Percentiles rank a stretch among this genome's conserved stretches.
Evolutionary conservation across 2,797 vertebrate species (phyloP).

Genomic region (Parauchenoglanis punctatus): DNA sequence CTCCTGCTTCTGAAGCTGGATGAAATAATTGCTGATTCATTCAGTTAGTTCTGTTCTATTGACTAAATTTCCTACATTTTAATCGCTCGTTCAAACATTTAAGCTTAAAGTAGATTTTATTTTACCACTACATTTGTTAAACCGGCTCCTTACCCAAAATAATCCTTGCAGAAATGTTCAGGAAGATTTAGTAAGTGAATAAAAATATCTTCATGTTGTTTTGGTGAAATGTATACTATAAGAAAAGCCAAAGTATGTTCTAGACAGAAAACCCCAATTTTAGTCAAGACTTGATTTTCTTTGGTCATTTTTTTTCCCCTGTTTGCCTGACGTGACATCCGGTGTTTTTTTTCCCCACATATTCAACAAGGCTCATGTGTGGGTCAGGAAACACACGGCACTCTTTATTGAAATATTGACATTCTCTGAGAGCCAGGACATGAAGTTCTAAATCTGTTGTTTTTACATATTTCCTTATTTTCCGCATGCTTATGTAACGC

Average conservation of each 20-base stretch:
- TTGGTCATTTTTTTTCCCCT: neutral
- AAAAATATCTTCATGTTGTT: neutral
- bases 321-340: neutral
- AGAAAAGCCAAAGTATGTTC: neutral
- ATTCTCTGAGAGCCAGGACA: slow-evolving; percentile 14
- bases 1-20: neutral
- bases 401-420: neutral
- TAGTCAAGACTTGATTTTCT: neutral
- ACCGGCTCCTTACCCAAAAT: neutral
- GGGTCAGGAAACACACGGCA: neutral
- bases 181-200: neutral
- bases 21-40: neutral
- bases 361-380: neutral
- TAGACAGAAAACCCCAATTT: neutral
- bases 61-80: neutral
- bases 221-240: neutral
- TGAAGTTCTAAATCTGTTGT: slow-evolving; percentile 13
- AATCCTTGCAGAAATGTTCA: neutral
- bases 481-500: slow-evolving; percentile 20
- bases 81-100: neutral
- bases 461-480: neutral
- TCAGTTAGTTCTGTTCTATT: neutral
- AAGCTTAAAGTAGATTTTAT: neutral
- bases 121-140: neutral
- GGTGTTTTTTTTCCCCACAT: neutral